Conservation (phyloP, 2,888 invertebrate genomes). For the Marasmarcha lunaedactyla region DNA sequence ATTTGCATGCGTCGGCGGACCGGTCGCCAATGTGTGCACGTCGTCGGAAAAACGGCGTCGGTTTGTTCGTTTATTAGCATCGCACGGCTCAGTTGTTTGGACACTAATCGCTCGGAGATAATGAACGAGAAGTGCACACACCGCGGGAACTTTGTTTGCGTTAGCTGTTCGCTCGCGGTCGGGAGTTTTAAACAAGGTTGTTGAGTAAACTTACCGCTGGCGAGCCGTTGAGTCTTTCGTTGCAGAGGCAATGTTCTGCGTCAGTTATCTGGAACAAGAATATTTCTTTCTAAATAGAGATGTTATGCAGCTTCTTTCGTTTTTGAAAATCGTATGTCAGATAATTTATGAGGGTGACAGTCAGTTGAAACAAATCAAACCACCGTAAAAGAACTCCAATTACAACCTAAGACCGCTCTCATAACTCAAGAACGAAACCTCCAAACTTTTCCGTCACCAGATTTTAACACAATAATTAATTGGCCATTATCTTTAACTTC, state of each 20-base stretch:
- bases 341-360: no score
- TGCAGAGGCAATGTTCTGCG: constrained; percentile 10
- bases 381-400: no score
- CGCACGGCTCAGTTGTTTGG: not conserved
- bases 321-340: no score
- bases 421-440: no score
- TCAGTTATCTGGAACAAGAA: constrained; percentile 22
- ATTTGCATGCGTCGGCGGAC: not conserved
- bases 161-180: constrained; percentile 1
- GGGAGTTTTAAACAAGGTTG: constrained; percentile 1
- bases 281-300: constrained; percentile 9
- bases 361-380: no score
- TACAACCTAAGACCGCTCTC: no score
- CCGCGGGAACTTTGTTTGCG: not conserved
- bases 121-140: not conserved
- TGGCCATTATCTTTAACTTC: no score
- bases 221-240: constrained; percentile 15
- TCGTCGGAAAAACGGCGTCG: no score
- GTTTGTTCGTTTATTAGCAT: not conserved
- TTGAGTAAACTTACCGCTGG: constrained; percentile 19
- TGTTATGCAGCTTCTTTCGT: no score
- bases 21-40: not conserved
- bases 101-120: not conserved
- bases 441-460: no score
- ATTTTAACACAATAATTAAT: no score